Conservation (phyloP, 2,888 invertebrate species). For the Hyposoter dolosus region DNA sequence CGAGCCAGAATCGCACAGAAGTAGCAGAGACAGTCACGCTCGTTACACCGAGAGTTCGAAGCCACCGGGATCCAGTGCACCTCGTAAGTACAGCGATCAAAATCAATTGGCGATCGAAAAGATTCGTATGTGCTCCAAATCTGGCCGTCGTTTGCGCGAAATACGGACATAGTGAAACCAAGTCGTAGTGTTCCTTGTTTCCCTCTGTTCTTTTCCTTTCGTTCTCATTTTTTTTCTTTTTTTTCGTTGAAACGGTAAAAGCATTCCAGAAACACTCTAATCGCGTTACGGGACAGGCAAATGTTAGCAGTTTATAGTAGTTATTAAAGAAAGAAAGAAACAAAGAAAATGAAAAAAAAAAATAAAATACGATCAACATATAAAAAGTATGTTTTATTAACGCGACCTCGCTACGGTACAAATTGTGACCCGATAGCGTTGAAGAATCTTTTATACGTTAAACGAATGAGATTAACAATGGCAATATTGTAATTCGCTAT, state of each 20-base stretch:
- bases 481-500: slow-evolving; percentile 67
- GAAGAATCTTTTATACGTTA: slow-evolving; percentile 64
- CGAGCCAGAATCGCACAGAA: slow-evolving; percentile 82
- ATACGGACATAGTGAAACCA: slow-evolving; percentile 63
- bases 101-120: slow-evolving; percentile 69
- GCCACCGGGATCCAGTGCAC: slow-evolving; percentile 80
- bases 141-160: slow-evolving; percentile 68
- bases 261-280: slow-evolving; percentile 64
- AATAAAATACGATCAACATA: slow-evolving; percentile 2
- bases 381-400: slow-evolving; percentile 37
- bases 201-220: slow-evolving; percentile 46
- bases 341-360: not conserved
- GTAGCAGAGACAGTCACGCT: slow-evolving; percentile 81
- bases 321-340: slow-evolving; percentile 24
- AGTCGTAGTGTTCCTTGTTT: slow-evolving; percentile 8
- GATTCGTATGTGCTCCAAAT: slow-evolving; percentile 69
- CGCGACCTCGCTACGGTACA: slow-evolving; percentile 57
- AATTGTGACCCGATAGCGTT: slow-evolving; percentile 57
- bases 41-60: slow-evolving; percentile 82
- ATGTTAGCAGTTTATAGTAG: slow-evolving; percentile 58
- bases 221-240: slow-evolving; percentile 18
- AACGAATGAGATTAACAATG: slow-evolving; percentile 59
- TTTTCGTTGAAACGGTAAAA: slow-evolving; percentile 60
- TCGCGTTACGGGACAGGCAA: slow-evolving; percentile 68
- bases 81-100: slow-evolving; percentile 80